phyloP scores from a whole-genome alignment of 1,140 invertebrate species.

The Triops longicaudatus region DNA sequence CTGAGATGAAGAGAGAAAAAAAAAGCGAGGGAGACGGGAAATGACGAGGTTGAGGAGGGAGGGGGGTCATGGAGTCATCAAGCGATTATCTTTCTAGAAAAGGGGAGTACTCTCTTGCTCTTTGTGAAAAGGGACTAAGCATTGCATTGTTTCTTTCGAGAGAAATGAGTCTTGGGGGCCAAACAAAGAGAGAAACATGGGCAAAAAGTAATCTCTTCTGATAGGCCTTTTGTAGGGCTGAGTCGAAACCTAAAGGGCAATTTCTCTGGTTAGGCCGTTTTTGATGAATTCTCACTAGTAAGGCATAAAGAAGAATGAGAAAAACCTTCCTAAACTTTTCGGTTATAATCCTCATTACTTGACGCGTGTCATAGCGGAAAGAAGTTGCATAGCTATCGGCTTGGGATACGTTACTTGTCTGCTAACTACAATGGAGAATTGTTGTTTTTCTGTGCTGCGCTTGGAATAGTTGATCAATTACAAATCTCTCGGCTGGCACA shows the following conservation, averaged over 20 bases:
- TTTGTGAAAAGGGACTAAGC: not conserved
- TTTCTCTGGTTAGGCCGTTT: not conserved
- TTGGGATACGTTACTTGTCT: too few relatives aligned
- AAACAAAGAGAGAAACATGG: conserved; percentile 5
- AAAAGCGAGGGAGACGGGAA: not conserved
- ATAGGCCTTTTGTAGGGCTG: not conserved
- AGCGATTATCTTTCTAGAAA: conserved; percentile 10
- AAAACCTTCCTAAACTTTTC: not conserved
- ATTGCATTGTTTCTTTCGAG: not conserved
- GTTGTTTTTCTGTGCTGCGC: too few relatives aligned
- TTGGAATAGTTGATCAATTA: too few relatives aligned
- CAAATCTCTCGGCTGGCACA: too few relatives aligned
- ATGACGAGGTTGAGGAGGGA: not conserved
- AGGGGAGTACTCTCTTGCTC: not conserved
- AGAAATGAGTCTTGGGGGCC: not conserved
- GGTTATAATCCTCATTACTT: not conserved
- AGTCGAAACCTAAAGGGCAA: not conserved
- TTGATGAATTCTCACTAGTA: not conserved
- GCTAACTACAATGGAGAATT: too few relatives aligned
- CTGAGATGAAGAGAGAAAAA: not conserved
- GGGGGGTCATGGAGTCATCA: not conserved
- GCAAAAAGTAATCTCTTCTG: conserved; percentile 1
- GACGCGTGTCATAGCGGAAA: not conserved
- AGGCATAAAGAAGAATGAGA: not conserved
- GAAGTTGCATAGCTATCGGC: not conserved